Percentiles rank a stretch among this genome's conserved stretches.
Evolutionary conservation across 2,113 vertebrate species (phyloP).

Genomic region (Bos indicus): DNA sequence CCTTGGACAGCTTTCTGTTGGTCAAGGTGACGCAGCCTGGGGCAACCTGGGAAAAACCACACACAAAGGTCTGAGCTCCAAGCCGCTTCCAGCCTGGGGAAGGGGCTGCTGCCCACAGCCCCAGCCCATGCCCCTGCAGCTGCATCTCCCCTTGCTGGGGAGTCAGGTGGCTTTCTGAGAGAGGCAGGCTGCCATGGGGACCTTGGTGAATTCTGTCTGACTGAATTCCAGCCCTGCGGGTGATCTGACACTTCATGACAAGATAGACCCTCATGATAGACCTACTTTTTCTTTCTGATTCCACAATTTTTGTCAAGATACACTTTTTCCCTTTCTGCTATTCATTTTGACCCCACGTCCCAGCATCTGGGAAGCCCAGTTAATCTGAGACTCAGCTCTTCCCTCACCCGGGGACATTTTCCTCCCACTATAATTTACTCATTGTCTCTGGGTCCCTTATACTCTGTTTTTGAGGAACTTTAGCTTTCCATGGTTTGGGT

Average conservation of each 20-base stretch:
- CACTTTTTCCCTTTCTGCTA: neutral
- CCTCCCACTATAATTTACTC: neutral
- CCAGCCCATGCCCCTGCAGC: neutral
- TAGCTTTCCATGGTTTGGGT: neutral
- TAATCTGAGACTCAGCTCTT: too few relatives aligned
- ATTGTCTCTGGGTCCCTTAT: neutral
- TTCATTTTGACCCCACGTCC: neutral
- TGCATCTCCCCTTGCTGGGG: neutral
- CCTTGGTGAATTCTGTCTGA: too few relatives aligned
- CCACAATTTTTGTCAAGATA: neutral
- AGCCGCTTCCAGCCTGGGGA: neutral
- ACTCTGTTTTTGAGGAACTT: neutral
- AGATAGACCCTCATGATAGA: too few relatives aligned
- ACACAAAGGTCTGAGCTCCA: neutral
- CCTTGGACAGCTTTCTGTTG: neutral
- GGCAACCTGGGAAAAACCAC: neutral
- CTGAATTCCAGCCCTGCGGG: too few relatives aligned
- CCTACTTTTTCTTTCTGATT: neutral
- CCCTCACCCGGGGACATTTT: accelerated
- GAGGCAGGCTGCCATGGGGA: neutral
- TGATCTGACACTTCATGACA: too few relatives aligned
- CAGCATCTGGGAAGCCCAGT: neutral
- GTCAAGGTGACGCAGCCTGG: accelerated
- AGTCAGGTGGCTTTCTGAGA: neutral
- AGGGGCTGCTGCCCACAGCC: accelerated